Evolutionary conservation across 2,797 vertebrate genomes (phyloP), one percentile per base, ranked within the genome.

Genomic region (Pseudocheirus occidentalis): DNA sequence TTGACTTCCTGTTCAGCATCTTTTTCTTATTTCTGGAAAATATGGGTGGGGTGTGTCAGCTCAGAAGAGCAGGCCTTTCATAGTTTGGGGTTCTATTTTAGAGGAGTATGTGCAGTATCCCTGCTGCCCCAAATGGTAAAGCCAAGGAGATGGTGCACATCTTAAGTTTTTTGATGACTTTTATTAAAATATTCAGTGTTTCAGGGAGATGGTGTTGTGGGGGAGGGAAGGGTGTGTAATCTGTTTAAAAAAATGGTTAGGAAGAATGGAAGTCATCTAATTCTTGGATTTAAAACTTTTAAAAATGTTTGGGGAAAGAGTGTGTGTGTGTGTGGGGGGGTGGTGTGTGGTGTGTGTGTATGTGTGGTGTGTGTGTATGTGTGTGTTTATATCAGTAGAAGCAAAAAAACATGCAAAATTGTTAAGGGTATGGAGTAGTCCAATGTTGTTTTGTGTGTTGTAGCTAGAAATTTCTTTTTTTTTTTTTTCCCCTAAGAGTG

Each of bases 1-100:
- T 98, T 98, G 94, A 98, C 98, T 98, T 98, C 95, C 97, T 97
- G 96, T 98, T 28, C 95, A 96, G 92, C 97, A 96, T 97, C 95
- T 96, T 81, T 46, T 94, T 97, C 96, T 98, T 96, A 94, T 96
- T 98, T 97, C 97, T 98, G 97, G 97, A 96, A 3, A 55, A 95
- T 92, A 96, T 96, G 97, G 97, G 97, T 97, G 96, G 96, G 97
- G 96, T 98, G 98, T 93, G 91, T 96, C 98, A 0, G 34, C 97
- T 58, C 10, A 95, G 97, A 98, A 97, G 98, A 98, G 97, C 97
- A 95, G 98, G 96, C 93, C 62, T 54, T 97, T 97, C 93, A 40
- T 96, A 56, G 98, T 97, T 97, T 98, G 98, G 97, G 97, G 94
- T 98, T 55, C 31, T 66, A 18, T 93, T 89, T n/a, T 91, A 55